phyloP scores from a whole-genome alignment of 2,888 invertebrate genomes.

The Lasioglossum leucozonium region DNA sequence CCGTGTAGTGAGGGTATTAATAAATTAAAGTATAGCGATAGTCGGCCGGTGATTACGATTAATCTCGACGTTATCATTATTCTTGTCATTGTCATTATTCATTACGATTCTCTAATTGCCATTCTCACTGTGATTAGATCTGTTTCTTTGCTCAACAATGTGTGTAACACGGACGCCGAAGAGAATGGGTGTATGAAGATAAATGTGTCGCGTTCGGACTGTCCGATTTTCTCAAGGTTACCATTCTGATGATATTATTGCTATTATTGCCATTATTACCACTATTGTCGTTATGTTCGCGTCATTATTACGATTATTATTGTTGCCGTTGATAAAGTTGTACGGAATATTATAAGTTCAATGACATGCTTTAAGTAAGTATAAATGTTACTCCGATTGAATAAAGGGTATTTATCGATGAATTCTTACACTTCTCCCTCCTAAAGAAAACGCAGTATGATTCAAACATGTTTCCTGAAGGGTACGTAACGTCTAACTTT shows the following conservation, averaged over 20 bases:
- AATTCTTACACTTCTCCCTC: conserved; percentile 54
- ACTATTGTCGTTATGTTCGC: conserved; percentile 72
- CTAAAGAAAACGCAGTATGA: not conserved
- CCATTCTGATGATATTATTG: conserved; percentile 60
- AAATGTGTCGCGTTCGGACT: not conserved
- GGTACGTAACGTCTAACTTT: not conserved
- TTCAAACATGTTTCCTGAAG: not conserved
- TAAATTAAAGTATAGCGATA: conserved; percentile 77
- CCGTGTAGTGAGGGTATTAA: conserved; percentile 82
- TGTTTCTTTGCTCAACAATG: conserved; percentile 56
- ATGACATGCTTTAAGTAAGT: conserved; percentile 83
- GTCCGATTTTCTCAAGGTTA: conserved; percentile 43
- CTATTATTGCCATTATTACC: conserved; percentile 63
- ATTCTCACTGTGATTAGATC: conserved; percentile 61
- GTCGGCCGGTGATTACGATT: conserved; percentile 77
- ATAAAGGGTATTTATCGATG: conserved; percentile 85
- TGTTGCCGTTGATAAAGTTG: conserved; percentile 83
- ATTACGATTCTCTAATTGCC: conserved; percentile 60
- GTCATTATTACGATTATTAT: conserved; percentile 75
- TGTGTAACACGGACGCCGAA: conserved; percentile 25
- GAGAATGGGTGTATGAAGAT: not conserved
- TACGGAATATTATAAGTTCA: conserved; percentile 83
- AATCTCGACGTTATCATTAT: conserved; percentile 73
- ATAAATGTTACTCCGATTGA: conserved; percentile 85
- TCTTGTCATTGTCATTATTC: conserved; percentile 67